Evolutionary conservation across 2,797 vertebrate species (phyloP).

Genomic region (Malacoraja senta): DNA sequence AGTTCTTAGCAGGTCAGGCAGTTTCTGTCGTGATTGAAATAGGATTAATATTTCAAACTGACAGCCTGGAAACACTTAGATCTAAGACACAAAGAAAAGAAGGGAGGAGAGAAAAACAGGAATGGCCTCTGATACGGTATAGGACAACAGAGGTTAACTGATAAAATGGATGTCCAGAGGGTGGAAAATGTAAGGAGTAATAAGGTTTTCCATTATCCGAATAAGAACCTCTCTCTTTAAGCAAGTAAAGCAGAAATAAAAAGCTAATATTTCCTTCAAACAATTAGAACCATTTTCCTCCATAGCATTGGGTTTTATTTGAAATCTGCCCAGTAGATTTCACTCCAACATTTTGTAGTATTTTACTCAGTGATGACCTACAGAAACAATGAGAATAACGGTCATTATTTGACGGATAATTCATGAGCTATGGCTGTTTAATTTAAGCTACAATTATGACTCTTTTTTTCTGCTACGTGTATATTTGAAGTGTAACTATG

Average conservation of each 20-base stretch:
- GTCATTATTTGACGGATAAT: not conserved
- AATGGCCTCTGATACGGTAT: too few species aligned
- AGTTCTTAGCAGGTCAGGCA: too few species aligned
- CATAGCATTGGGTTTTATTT: not conserved
- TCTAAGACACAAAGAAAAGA: too few species aligned
- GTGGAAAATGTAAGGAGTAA: not conserved
- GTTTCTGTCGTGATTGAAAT: too few species aligned
- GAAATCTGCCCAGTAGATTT: conserved; percentile 4
- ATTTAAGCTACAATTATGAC: not conserved
- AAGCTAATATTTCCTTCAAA: not conserved
- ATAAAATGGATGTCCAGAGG: too few species aligned
- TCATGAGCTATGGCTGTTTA: not conserved
- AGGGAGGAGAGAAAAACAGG: too few species aligned
- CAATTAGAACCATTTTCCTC: not conserved
- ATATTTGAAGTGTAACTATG: not conserved
- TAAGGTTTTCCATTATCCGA: not conserved
- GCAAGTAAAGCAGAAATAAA: not conserved
- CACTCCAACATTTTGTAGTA: not conserved
- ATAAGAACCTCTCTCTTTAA: not conserved
- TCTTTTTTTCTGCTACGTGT: not conserved
- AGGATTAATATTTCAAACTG: too few species aligned
- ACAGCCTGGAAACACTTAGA: too few species aligned
- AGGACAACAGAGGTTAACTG: too few species aligned
- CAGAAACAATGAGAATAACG: not conserved
- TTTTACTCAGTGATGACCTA: not conserved